Conservation (phyloP, 2,888 invertebrate species). For the Macropis europaea region DNA sequence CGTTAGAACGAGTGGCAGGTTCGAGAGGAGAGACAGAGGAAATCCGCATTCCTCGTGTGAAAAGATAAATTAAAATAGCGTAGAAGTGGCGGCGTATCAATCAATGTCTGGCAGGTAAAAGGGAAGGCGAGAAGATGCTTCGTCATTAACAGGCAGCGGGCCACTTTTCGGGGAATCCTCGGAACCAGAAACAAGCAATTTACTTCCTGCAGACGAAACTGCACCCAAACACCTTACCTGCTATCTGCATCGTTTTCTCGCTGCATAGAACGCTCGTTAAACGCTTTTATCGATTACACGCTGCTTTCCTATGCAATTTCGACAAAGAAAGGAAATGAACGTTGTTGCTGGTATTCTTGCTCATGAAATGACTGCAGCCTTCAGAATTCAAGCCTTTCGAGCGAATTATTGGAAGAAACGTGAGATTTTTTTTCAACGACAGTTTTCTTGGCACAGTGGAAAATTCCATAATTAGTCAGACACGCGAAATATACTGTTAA, state of each 20-base stretch:
- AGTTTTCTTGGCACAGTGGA: no score
- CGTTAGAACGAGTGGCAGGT: constrained; percentile 1
- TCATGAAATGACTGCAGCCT: no score
- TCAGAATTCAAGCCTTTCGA: no score
- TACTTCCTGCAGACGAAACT: constrained; percentile 26
- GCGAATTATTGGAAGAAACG: no score
- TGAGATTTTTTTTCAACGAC: no score
- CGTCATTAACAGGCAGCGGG: constrained; percentile 59
- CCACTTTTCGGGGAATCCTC: constrained; percentile 39
- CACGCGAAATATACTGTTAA: no score
- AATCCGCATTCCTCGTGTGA: constrained; percentile 60
- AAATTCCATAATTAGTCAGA: no score
- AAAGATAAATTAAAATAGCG: constrained; percentile 71
- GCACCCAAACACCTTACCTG: constrained; percentile 11
- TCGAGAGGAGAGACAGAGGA: constrained; percentile 17
- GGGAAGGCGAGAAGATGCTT: constrained; percentile 63
- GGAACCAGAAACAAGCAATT: constrained; percentile 32
- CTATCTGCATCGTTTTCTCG: constrained; percentile 21
- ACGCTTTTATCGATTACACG: constrained; percentile 24
- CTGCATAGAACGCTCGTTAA: constrained; percentile 6
- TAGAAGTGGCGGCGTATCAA: constrained; percentile 59
- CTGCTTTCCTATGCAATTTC: not conserved
- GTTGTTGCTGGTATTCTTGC: not conserved
- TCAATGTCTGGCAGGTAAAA: constrained; percentile 62
- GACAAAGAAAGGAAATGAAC: not conserved